Conservation (phyloP, 1,140 invertebrate genomes). For the Drosophila lacertosa region DNA sequence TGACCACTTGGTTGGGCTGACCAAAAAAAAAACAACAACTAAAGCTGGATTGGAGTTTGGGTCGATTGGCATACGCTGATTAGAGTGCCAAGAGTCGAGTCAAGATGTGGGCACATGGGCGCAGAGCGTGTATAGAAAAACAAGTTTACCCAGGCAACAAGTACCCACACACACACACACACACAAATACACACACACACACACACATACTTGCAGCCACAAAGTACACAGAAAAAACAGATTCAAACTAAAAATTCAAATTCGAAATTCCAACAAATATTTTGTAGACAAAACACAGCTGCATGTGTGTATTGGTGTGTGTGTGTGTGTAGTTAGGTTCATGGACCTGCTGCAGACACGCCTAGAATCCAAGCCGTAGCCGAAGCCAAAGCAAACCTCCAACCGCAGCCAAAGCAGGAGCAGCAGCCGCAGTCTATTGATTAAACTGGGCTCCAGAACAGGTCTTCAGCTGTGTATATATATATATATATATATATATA, state of each 20-base stretch:
- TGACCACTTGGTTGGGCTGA: constrained; percentile 9
- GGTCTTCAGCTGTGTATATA: constrained; percentile 49
- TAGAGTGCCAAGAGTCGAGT: constrained; percentile 31
- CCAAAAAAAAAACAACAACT: background rate
- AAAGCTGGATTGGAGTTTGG: constrained; percentile 12
- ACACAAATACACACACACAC: constrained; percentile 17
- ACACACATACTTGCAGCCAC: constrained; percentile 23
- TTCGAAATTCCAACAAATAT: constrained; percentile 62
- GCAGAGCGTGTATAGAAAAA: constrained; percentile 11
- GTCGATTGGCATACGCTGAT: constrained; percentile 49
- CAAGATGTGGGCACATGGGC: constrained; percentile 36
- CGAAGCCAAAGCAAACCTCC: constrained; percentile 35
- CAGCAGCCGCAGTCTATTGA: constrained; percentile 67
- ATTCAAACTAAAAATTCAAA: constrained; percentile 71
- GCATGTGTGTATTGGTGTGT: constrained; percentile 25
- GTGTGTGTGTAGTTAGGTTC: constrained; percentile 65
- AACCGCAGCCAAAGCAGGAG: constrained; percentile 43
- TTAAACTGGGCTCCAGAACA: constrained; percentile 78
- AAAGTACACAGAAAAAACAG: constrained; percentile 36
- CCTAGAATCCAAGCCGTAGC: constrained; percentile 71
- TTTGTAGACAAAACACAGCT: constrained; percentile 36
- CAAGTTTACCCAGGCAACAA: constrained; percentile 45
- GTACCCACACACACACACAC: constrained; percentile 30
- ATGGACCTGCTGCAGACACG: constrained; percentile 78
- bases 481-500: constrained; percentile 25